Conservation (phyloP, 1,140 invertebrate genomes). For the Euura saliciscinereae region DNA sequence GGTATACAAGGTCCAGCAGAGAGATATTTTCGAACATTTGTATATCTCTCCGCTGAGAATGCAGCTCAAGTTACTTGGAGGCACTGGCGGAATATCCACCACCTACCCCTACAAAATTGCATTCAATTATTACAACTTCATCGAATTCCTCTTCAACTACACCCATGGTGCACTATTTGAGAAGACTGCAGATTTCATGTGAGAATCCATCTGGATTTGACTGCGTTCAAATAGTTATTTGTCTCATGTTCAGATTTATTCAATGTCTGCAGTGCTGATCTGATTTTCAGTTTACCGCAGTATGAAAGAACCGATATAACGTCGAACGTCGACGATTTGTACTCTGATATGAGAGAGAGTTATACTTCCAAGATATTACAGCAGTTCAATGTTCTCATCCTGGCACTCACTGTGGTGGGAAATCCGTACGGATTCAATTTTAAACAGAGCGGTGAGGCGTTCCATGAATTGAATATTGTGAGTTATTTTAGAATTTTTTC, state of each 20-base stretch:
- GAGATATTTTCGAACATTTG: slow-evolving; percentile 68
- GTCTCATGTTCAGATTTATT: background rate
- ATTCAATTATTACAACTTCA: slow-evolving; percentile 38
- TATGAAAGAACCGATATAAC: slow-evolving; percentile 75
- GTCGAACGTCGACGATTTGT: slow-evolving; percentile 65
- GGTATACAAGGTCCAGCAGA: slow-evolving; percentile 30
- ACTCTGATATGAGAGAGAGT: slow-evolving; percentile 69
- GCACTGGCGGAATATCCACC: slow-evolving; percentile 36
- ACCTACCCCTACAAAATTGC: slow-evolving; percentile 27
- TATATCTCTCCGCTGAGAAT: slow-evolving; percentile 74
- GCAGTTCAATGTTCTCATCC: slow-evolving; percentile 87
- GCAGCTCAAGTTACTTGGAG: slow-evolving; percentile 68
- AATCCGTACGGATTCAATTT: slow-evolving; percentile 80
- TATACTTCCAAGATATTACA: slow-evolving; percentile 82
- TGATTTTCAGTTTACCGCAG: slow-evolving; percentile 73
- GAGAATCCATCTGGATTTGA: slow-evolving; percentile 27
- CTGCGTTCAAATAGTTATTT: too few relatives aligned
- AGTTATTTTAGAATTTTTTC: background rate
- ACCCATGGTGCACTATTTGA: slow-evolving; percentile 44
- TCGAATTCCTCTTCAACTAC: slow-evolving; percentile 47
- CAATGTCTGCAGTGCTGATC: background rate
- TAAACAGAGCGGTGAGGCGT: slow-evolving; percentile 33
- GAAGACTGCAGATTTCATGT: slow-evolving; percentile 65
- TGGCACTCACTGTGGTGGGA: slow-evolving; percentile 88
- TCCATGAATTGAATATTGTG: slow-evolving; percentile 20